Evolutionary conservation across 2,113 vertebrate genomes (phyloP).

Genomic region (Clinocottus analis): DNA sequence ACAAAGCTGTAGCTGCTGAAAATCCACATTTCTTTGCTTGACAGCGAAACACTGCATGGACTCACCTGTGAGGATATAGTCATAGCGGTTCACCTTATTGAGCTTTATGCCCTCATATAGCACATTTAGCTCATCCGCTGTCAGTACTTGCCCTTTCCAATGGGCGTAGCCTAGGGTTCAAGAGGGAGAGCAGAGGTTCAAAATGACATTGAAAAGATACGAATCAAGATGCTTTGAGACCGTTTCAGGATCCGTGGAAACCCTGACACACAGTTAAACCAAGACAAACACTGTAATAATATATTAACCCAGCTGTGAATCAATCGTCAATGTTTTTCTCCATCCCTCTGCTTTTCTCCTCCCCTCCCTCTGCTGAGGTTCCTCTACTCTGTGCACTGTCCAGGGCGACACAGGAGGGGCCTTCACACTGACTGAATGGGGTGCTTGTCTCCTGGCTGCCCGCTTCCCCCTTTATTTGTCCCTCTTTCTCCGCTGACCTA

Average conservation of each 20-base stretch:
- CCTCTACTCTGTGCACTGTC: slow-evolving; percentile 27
- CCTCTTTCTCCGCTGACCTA: slow-evolving; percentile 38
- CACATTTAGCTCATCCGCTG: slow-evolving; percentile 90
- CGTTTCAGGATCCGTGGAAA: not conserved
- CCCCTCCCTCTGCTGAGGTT: slow-evolving; percentile 11
- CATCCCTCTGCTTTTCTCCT: not conserved
- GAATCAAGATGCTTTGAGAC: not conserved
- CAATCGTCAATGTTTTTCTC: not conserved
- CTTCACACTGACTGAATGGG: slow-evolving; percentile 53
- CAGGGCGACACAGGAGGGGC: slow-evolving; percentile 35
- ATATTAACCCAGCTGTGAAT: slow-evolving; percentile 9
- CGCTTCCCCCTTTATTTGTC: slow-evolving; percentile 45
- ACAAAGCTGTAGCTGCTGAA: not conserved
- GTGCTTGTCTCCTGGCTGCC: slow-evolving; percentile 55
- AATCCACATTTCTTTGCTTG: not conserved
- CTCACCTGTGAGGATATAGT: slow-evolving; percentile 97
- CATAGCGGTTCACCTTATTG: slow-evolving; percentile 91
- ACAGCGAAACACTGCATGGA: not conserved
- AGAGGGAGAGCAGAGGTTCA: not conserved
- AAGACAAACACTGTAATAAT: not conserved
- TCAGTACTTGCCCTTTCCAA: slow-evolving; percentile 97
- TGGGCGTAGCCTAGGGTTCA: slow-evolving; percentile 88
- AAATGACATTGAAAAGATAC: not conserved
- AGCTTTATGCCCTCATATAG: slow-evolving; percentile 94
- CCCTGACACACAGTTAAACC: not conserved